These are phyloP conservation scores for Morpho deidamia DNA, from an alignment of 2,888 invertebrate species.

Conservation along the genomic window DNA sequence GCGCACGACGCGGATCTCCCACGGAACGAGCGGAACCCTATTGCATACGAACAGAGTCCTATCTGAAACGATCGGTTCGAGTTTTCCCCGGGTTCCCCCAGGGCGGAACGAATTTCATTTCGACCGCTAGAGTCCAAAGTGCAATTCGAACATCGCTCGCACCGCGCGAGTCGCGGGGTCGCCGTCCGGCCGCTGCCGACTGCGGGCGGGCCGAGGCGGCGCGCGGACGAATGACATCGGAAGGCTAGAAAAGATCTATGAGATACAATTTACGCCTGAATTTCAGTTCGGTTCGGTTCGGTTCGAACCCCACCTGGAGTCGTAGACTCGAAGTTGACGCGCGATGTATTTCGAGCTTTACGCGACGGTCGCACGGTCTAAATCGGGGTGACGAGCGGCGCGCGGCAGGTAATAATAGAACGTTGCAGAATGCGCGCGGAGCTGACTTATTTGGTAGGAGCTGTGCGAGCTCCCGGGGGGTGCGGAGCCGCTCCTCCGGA, in stretches of 20 bases:
- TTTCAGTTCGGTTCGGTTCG: too few species aligned
- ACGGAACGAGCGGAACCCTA: constrained; percentile 22
- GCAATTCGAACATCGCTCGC: constrained; percentile 56
- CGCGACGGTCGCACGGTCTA: constrained; percentile 22
- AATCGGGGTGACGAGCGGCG: constrained; percentile 20
- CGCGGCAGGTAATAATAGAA: constrained; percentile 48
- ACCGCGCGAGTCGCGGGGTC: constrained; percentile 33
- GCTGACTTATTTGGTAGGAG: constrained; percentile 65
- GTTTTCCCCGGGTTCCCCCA: constrained; percentile 55
- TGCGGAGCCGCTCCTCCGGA: not conserved
- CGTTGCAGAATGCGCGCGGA: constrained; percentile 58
- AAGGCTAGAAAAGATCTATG: constrained; percentile 33
- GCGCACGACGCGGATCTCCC: constrained; percentile 21
- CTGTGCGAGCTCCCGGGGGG: constrained; percentile 15
- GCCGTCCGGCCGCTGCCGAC: constrained; percentile 32
- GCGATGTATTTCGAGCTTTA: constrained; percentile 28
- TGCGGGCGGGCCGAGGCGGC: constrained; percentile 23
- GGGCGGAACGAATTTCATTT: constrained; percentile 68
- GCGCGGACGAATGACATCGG: constrained; percentile 29
- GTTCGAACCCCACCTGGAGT: too few species aligned
- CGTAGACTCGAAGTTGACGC: constrained; percentile 20
- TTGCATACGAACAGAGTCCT: constrained; percentile 2
- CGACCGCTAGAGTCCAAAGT: constrained; percentile 62
- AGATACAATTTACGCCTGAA: constrained; percentile 48
- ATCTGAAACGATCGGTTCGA: constrained; percentile 13